Evolutionary conservation across 2,888 invertebrate genomes (phyloP).

Genomic region (Sicus ferrugineus): DNA sequence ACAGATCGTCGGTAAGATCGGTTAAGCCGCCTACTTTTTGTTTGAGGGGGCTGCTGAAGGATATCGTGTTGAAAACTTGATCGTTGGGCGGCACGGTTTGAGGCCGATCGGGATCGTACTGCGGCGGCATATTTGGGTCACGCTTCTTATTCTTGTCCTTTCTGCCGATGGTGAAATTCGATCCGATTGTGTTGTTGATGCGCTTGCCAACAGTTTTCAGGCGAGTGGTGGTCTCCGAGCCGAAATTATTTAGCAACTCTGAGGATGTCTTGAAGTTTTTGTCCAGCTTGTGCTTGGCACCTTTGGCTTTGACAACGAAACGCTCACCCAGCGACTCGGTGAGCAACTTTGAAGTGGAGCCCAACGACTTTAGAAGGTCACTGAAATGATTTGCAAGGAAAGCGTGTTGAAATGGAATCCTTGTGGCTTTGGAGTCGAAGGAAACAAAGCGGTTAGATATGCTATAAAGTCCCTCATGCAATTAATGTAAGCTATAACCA

Average conservation of each 20-base stretch:
- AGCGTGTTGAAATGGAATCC: neutral
- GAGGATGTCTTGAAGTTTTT: slow-evolving; percentile 61
- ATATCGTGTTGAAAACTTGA: slow-evolving; percentile 60
- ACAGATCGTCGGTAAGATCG: slow-evolving; percentile 47
- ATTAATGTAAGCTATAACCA: neutral
- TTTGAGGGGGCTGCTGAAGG: slow-evolving; percentile 61
- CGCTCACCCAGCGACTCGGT: slow-evolving; percentile 63
- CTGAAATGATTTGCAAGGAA: slow-evolving; percentile 44
- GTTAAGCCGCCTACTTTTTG: slow-evolving; percentile 50
- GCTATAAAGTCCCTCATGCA: neutral
- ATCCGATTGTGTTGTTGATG: slow-evolving; percentile 45
- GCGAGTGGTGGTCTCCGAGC: slow-evolving; percentile 56
- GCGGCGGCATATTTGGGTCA: slow-evolving; percentile 37
- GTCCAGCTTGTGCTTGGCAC: slow-evolving; percentile 61
- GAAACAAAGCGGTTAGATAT: neutral
- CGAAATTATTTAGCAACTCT: slow-evolving; percentile 54
- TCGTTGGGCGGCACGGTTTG: slow-evolving; percentile 61
- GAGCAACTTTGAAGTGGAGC: slow-evolving; percentile 60
- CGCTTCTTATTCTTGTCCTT: slow-evolving; percentile 38
- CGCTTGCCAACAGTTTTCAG: slow-evolving; percentile 56
- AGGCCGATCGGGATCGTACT: slow-evolving; percentile 55
- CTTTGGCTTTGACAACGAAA: slow-evolving; percentile 59
- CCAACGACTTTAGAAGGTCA: slow-evolving; percentile 61
- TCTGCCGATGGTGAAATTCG: slow-evolving; percentile 53
- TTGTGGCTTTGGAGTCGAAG: too few species aligned